These are phyloP conservation scores for Trididemnum clinides DNA, from an alignment of 23 tunicate species.

Conservation along the genomic window DNA sequence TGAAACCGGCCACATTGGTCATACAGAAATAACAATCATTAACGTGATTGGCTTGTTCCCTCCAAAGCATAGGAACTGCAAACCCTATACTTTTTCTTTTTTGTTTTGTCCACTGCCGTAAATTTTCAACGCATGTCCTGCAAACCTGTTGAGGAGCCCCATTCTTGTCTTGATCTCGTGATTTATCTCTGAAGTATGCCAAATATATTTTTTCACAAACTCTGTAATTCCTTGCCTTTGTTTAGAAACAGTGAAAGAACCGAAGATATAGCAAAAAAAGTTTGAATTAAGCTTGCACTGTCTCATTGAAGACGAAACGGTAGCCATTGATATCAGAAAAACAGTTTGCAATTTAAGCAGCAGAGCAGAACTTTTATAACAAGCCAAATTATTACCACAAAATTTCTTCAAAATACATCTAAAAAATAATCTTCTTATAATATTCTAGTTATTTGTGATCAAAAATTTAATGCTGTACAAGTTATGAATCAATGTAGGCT, in stretches of 20 bases:
- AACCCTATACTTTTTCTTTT: conserved; percentile 12
- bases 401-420: not conserved
- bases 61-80: conserved; percentile 19
- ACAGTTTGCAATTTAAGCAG: not conserved
- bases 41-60: not conserved
- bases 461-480: conserved; percentile 3
- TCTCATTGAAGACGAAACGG: not conserved
- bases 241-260: conserved; percentile 15
- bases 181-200: conserved; percentile 5
- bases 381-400: not conserved
- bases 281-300: conserved; percentile 16
- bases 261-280: conserved; percentile 1
- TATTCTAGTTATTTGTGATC: not conserved
- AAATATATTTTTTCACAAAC: conserved; percentile 12
- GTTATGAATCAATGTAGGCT: not conserved
- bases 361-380: not conserved
- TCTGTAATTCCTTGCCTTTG: conserved; percentile 25
- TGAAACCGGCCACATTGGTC: not conserved
- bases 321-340: conserved; percentile 13
- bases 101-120: conserved; percentile 12
- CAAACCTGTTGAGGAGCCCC: conserved; percentile 27
- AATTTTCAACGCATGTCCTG: conserved; percentile 20
- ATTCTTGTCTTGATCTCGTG: conserved; percentile 18
- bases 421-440: not conserved
- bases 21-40: conserved; percentile 22